Base-by-base conservation (phyloP, 1,140 invertebrate genomes). In the Calephelis nemesis region DNA sequence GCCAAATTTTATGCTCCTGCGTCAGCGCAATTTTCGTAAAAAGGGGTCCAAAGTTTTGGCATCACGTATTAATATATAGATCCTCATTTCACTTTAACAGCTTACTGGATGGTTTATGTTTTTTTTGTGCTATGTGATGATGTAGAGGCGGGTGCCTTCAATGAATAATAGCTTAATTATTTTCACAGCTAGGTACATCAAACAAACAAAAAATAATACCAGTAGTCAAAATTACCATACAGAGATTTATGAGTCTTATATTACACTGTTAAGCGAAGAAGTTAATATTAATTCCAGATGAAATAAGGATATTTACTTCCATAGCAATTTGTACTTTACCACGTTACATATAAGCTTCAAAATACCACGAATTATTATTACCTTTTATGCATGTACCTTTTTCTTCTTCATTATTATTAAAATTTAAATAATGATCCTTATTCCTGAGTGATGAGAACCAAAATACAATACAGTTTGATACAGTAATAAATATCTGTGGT, bases 301-400 rank as follows among this genome's bases (percentile, higher is more conserved):
- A 11, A 58, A 58, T 58, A 58, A 58, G 50, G 15, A 13, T n/a
- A 52, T 54, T 54, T 10, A 15, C 0, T 19, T 54, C 3, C 52
- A 11, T 11, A 58, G 11, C 19, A 58, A 58, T 58, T 5, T 58
- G 6, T 9, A 12, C 52, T 58, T 30, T 39, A 58, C 11, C 5
- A 5, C 13, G 30, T 58, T 10, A 7, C 49, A n/a, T 62, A 66
- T 70, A 70, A 70, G 64, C 13, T 49, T 62, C 62, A 70, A 47
- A 70, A 62, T 70, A 4, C 63, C 15, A 63, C 52, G 65, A 70
- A 30, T 30, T 39, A 12, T 39, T 58, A 39, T 58, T 30, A 30
- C 11, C 19, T 58, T 30, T 11, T 7, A 60, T 60, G 54, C 11
- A 60, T 60, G 54, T 60, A n/a, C 54, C 54, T 60, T 60, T 60